Percentiles rank a stretch among this genome's conserved stretches.
Conservation (phyloP, 2,113 vertebrate species). For the Chionodraco myersi region DNA sequence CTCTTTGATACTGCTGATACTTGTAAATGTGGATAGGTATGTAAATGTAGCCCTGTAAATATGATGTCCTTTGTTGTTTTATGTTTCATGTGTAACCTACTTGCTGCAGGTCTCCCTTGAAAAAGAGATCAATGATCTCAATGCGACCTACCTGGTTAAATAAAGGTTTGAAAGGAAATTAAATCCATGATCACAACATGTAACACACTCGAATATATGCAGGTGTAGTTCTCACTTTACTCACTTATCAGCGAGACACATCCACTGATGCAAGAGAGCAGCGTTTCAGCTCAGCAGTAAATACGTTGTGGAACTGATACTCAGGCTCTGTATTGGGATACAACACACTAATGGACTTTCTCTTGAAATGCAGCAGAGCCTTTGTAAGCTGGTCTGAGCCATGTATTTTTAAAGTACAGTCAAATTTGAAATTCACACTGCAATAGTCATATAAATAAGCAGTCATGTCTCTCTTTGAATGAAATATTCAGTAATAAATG, state of each 20-base stretch:
- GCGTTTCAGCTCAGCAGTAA: conserved; percentile 6
- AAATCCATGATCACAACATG: too few species aligned
- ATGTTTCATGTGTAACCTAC: too few species aligned
- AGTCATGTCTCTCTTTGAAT: not conserved
- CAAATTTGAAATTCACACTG: not conserved
- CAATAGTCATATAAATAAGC: not conserved
- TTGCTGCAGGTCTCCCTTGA: too few species aligned
- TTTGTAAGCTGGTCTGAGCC: not conserved
- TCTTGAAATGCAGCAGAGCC: not conserved
- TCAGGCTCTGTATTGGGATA: not conserved
- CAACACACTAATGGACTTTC: not conserved
- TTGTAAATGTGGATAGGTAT: too few species aligned
- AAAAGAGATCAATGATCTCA: too few species aligned
- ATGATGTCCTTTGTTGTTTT: too few species aligned
- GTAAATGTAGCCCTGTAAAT: too few species aligned
- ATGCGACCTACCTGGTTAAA: too few species aligned
- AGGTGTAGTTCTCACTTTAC: not conserved
- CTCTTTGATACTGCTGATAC: too few species aligned
- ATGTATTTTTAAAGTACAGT: not conserved
- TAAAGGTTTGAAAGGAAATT: too few species aligned
- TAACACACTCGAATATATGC: too few species aligned
- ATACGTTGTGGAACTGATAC: not conserved
- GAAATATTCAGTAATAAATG: not conserved
- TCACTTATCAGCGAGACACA: conserved; percentile 11
- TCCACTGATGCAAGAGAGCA: not conserved